phyloP scores from a whole-genome alignment of 2,797 vertebrate genomes.

The Oreortyx pictus region DNA sequence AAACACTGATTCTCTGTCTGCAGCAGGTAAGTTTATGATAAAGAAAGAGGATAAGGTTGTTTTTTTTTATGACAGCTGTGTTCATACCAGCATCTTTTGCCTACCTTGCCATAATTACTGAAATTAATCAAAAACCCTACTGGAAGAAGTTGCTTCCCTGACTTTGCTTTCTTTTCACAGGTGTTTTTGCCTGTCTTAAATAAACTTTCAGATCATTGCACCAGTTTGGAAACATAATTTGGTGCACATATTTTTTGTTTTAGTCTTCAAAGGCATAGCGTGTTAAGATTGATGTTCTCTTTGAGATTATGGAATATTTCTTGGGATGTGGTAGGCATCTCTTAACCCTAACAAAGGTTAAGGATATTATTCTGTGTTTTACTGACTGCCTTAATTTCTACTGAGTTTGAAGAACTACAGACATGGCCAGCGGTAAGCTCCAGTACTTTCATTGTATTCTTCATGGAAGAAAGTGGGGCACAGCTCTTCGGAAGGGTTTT shows the following conservation, averaged over 20 bases:
- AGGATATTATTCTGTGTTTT: not conserved
- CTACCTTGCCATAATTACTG: not conserved
- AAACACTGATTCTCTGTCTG: conserved; percentile 86
- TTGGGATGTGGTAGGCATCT: not conserved
- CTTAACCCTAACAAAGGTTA: not conserved
- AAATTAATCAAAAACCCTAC: not conserved
- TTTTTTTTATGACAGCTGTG: not conserved
- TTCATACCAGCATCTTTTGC: not conserved
- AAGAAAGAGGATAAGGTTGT: not conserved
- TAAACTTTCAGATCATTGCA: not conserved
- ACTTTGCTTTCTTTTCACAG: not conserved
- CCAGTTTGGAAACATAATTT: not conserved
- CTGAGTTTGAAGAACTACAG: not conserved
- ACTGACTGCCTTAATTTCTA: not conserved
- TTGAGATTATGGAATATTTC: not conserved
- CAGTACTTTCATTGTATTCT: not conserved
- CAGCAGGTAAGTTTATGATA: conserved; percentile 86
- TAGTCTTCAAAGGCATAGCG: not conserved
- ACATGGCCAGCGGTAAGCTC: not conserved
- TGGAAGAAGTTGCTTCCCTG: not conserved
- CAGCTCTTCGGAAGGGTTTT: not conserved
- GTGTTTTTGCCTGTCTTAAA: not conserved
- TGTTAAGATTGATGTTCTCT: not conserved
- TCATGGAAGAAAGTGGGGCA: not conserved
- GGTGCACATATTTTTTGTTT: rapidly evolving